Base-by-base conservation (phyloP, 2,113 vertebrate genomes). In the Numenius arquata region DNA sequence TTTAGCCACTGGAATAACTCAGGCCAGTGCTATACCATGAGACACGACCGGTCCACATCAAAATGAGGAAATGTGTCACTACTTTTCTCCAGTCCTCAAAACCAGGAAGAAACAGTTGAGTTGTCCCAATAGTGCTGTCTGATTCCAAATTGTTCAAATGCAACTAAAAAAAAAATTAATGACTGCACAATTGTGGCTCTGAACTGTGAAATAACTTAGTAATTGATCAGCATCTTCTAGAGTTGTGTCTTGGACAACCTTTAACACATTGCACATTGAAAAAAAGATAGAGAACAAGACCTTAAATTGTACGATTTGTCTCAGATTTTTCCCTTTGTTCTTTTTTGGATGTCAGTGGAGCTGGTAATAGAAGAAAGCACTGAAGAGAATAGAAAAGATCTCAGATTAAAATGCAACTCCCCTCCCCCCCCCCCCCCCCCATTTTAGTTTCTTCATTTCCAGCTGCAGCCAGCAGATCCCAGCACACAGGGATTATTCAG, bases 1-100 rank as follows among this genome's bases (percentile, higher is more conserved):
- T 56, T 80, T 55, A 78, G 7, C 7, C 22, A 18, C 8, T 41
- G 53, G 34, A 68, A 58, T 11, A 72, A 61, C 63, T 48, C 14
- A 56, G 34, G 38, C 26, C 12, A 52, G 45, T 48, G 40, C 41
- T 74, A 38, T 15, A 56, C 22, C 21, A 66, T 3, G 4, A 68
- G 26, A 18, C 38, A 67, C 0, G 0, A 52, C 2, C 0, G 1
- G 22, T 29, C 27, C 63, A 45, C 36, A 76, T 25, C 8, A 71
- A 30, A 84, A 52, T 26, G n/a, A 62, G 58, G 27, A 83, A 85
- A 67, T 18, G 3, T 25, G 7, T 73, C 67, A 12, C 27, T 73
- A 7, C 18, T 90, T 76, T 93, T 34, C n/a, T n/a, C 41, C 47
- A 71, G 52, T 75, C 14, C 23, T 30, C 4, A 6, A 71, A 89